Percentiles rank a stretch among this genome's conserved stretches.
These are phyloP conservation scores for Galerucella nymphaeae DNA, from an alignment of 2,888 invertebrate species.

Conservation along the genomic window DNA sequence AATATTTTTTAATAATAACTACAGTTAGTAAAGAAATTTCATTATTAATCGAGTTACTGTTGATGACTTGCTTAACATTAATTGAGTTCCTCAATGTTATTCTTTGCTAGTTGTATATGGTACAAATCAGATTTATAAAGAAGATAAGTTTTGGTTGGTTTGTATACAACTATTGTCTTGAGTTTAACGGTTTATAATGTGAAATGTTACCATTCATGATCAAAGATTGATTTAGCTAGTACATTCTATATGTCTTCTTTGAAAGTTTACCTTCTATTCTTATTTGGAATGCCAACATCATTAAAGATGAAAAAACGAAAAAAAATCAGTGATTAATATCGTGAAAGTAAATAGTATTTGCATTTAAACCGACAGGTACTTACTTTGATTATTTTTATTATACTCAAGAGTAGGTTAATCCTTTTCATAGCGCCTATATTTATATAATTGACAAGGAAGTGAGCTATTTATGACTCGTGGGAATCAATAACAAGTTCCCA, in stretches of 20 bases:
- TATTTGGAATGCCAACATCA: neutral
- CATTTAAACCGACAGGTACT: neutral
- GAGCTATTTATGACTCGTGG: neutral
- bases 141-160: too few relatives aligned
- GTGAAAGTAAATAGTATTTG: slow-evolving; percentile 19
- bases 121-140: too few relatives aligned
- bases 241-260: neutral
- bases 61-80: neutral
- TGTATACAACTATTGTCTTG: too few relatives aligned
- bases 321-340: slow-evolving; percentile 11
- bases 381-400: slow-evolving; percentile 6
- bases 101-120: too few relatives aligned
- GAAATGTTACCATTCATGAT: too few relatives aligned
- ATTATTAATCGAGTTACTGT: neutral
- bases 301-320: neutral
- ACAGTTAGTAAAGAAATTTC: neutral
- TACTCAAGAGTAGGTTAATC: slow-evolving; percentile 7
- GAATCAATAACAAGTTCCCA: neutral
- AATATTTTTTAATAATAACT: too few relatives aligned
- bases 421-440: slow-evolving; percentile 4
- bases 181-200: too few relatives aligned
- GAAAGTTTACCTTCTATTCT: slow-evolving; percentile 14
- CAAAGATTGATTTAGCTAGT: too few relatives aligned
- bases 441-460: slow-evolving; percentile 10
- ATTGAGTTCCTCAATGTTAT: too few relatives aligned